These are phyloP conservation scores for Fopius arisanus DNA, from an alignment of 1,140 invertebrate genomes.

Conservation along the genomic window DNA sequence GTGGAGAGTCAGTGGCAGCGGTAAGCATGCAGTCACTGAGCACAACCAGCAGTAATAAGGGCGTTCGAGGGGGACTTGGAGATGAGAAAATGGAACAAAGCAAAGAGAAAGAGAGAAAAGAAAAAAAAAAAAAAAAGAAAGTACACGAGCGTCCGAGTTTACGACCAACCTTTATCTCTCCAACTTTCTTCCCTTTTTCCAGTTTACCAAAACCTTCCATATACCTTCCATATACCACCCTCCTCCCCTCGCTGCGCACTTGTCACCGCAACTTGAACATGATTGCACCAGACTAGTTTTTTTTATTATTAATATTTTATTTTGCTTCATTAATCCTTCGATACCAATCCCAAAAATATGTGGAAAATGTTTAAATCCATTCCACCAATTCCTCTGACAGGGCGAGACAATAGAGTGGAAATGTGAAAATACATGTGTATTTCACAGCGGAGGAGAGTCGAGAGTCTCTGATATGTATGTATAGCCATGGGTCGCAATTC, in stretches of 20 bases:
- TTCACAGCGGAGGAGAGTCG: not conserved
- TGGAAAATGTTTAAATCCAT: no score
- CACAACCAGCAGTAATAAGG: conserved; percentile 6
- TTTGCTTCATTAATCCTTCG: not conserved
- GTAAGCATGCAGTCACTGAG: conserved; percentile 10
- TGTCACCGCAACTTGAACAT: conserved; percentile 20
- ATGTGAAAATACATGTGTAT: no score
- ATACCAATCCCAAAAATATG: no score
- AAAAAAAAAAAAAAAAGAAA: conserved; percentile 25
- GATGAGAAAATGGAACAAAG: conserved; percentile 12
- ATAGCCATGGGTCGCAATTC: not conserved
- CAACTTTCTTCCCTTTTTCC: conserved; percentile 25
- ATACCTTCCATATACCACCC: not conserved
- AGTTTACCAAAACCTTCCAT: conserved; percentile 20
- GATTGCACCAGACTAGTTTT: conserved; percentile 49
- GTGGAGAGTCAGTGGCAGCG: conserved; percentile 44
- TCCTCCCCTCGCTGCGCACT: not conserved
- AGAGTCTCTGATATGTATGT: not conserved
- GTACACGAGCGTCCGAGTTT: conserved; percentile 17
- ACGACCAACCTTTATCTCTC: conserved; percentile 22
- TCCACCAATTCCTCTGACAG: no score
- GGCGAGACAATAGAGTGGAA: no score
- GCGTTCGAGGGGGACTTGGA: conserved; percentile 3
- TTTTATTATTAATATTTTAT: conserved; percentile 8
- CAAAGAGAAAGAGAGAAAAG: conserved; percentile 16